Evolutionary conservation across 1,140 invertebrate genomes (phyloP), one percentile per base, ranked within the genome.

Genomic region (Cherax quadricarinatus): DNA sequence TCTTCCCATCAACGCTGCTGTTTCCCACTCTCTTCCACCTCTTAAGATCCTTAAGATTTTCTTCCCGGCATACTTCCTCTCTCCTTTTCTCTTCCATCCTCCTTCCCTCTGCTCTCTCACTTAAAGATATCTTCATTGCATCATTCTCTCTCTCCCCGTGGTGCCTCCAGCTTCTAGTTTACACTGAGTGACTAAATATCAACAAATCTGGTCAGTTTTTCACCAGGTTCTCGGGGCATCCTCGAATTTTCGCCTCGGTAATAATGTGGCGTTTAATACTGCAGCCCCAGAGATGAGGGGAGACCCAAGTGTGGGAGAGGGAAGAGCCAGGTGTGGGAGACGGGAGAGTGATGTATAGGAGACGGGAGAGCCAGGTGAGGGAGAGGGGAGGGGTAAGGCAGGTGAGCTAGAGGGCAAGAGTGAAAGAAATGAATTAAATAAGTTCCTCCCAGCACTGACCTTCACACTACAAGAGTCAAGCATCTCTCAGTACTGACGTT

Each of bases 131-230:
- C 30, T 30, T 18, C 62, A 0, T n/a, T 16, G 24, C 12, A 21
- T 12, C 53, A 1, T 30, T 16, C 21, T 6, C 53, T 48, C 62
- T 48, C 30, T 66, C 57, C 21, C 66, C 30, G 30, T 41, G 30
- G 30, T 41, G 30, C 30, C 5, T 4, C 60, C 30, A 3, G 18
- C 48, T 62, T 70, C 60, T 70, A 86, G 60, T 86, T 70, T 86
- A 62, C 57, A 41, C 60, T 49, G 49, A 70, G 48, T 86, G 84
- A 60, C 84, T 62, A 73, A 66, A 86, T 62, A 86, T 86, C 70
- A 86, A 86, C 62, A 86, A 48, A 86, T 66, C 84, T 86, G 21
- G n/a, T 24, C 2, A 3, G 18, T 66, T 86, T 86, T 86, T 86
- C 24, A 49, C 14, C 5, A 49, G 30, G 41, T 30, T n/a, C 57